A percentile compares a stretch with the other conserved stretches of the same genome.
phyloP scores from a whole-genome alignment of 2,888 invertebrate species.

The Leptopilina syphax region DNA sequence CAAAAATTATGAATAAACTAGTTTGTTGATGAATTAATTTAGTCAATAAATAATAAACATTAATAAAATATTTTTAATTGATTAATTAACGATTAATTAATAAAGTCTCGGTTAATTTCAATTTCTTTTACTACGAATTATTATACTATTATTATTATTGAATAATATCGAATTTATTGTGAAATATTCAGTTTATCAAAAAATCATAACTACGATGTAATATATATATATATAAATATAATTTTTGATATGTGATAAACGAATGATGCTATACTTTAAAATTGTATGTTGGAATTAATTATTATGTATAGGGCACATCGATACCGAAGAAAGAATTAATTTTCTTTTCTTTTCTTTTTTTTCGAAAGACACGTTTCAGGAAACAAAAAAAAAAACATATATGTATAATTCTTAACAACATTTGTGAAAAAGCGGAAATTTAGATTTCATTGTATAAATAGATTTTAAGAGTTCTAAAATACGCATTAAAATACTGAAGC shows the following conservation, averaged over 20 bases:
- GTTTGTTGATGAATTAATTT: too few relatives aligned
- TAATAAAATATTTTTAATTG: too few relatives aligned
- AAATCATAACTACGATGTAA: slow-evolving; percentile 44
- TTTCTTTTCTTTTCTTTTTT: slow-evolving; percentile 15
- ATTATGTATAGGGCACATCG: not conserved
- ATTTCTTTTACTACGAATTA: too few relatives aligned
- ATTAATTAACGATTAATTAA: too few relatives aligned
- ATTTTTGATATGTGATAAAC: slow-evolving; percentile 54
- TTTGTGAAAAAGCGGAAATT: slow-evolving; percentile 45
- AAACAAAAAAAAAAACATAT: too few relatives aligned
- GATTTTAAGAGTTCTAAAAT: slow-evolving; percentile 51
- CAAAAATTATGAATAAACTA: too few relatives aligned
- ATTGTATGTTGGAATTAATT: slow-evolving; percentile 26
- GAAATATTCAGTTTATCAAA: slow-evolving; percentile 27
- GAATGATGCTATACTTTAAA: slow-evolving; percentile 45
- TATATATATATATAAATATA: slow-evolving; percentile 38
- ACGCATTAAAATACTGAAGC: slow-evolving; percentile 43
- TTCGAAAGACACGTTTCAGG: slow-evolving; percentile 45
- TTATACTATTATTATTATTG: not conserved
- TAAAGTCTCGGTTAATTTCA: too few relatives aligned
- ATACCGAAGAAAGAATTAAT: slow-evolving; percentile 40
- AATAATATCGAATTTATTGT: slow-evolving; percentile 15
- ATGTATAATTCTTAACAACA: not conserved
- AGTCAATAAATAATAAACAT: too few relatives aligned
- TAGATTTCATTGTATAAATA: slow-evolving; percentile 53